Conservation (phyloP, 2,888 invertebrate genomes). For the Mesopsocus fuscifrons region DNA sequence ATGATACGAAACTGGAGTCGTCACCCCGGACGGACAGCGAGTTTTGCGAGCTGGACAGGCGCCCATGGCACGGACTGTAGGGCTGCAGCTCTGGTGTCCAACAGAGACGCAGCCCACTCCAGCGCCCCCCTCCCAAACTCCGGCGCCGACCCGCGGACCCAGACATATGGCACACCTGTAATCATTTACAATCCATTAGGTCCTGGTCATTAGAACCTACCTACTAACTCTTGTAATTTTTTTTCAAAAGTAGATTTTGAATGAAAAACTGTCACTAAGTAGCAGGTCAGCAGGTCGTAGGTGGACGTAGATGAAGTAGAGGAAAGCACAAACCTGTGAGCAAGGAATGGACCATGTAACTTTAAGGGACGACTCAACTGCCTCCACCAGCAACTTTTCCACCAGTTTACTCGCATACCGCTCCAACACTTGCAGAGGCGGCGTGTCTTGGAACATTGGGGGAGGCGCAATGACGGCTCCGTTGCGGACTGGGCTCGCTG, state of each 20-base stretch:
- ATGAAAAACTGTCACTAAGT: no score
- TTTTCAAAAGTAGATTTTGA: no score
- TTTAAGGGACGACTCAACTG: conserved; percentile 27
- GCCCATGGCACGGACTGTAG: conserved; percentile 35
- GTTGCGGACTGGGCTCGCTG: not conserved
- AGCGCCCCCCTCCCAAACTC: conserved; percentile 12
- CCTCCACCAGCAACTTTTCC: conserved; percentile 29
- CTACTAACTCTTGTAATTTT: no score
- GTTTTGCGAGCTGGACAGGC: conserved; percentile 34
- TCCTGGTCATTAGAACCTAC: no score
- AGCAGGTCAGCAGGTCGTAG: no score
- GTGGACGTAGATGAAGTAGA: no score
- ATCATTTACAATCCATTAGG: no score
- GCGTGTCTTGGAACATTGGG: conserved; percentile 59
- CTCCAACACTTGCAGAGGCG: conserved; percentile 23
- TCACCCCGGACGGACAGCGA: conserved; percentile 60
- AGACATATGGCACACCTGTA: conserved; percentile 18
- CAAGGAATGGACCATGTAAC: conserved; percentile 20
- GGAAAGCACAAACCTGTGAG: conserved; percentile 18
- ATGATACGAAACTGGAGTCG: conserved; percentile 73
- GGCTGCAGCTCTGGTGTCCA: conserved; percentile 38
- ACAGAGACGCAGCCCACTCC: conserved; percentile 22
- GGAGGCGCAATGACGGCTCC: conserved; percentile 25
- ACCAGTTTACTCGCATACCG: conserved; percentile 29
- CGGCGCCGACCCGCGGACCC: conserved; percentile 10